A percentile compares a stretch with the other conserved stretches of the same genome.
phyloP scores from a whole-genome alignment of 2,888 invertebrate genomes.

The Chrysodeixis includens region DNA sequence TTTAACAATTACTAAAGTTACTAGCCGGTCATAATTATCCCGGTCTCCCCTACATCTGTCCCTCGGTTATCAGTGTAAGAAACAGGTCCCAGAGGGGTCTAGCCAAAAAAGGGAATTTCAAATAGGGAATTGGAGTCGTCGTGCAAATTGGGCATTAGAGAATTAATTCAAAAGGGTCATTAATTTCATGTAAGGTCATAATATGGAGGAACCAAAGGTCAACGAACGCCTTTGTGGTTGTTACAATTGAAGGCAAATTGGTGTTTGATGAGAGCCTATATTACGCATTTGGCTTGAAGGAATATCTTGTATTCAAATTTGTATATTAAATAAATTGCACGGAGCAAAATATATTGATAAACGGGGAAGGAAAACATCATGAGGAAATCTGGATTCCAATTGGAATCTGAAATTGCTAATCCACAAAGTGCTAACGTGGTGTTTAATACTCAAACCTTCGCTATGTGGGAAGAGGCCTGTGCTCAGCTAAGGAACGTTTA shows the following conservation, averaged over 20 bases:
- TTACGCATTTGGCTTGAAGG: too few relatives aligned
- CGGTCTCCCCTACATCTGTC: conserved; percentile 36
- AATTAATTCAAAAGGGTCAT: conserved; percentile 37
- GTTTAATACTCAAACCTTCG: too few relatives aligned
- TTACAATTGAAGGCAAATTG: conserved; percentile 4
- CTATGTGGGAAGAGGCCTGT: too few relatives aligned
- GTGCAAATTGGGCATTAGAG: conserved; percentile 48
- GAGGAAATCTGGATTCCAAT: too few relatives aligned
- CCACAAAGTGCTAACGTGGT: too few relatives aligned
- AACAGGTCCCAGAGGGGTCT: conserved; percentile 34
- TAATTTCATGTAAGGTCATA: conserved; percentile 32
- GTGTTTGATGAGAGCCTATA: not conserved
- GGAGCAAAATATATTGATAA: too few relatives aligned
- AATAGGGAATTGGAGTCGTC: conserved; percentile 38
- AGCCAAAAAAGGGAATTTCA: conserved; percentile 51
- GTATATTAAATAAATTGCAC: too few relatives aligned
- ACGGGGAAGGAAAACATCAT: too few relatives aligned
- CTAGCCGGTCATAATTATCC: not conserved
- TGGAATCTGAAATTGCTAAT: too few relatives aligned
- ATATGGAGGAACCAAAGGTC: conserved; percentile 23
- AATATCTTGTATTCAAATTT: too few relatives aligned
- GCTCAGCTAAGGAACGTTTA: too few relatives aligned
- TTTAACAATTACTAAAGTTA: not conserved
- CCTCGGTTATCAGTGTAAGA: conserved; percentile 52
- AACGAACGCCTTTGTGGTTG: conserved; percentile 25